These are phyloP conservation scores for Drosophila pegasa DNA, from an alignment of 2,888 invertebrate species.

Conservation along the genomic window DNA sequence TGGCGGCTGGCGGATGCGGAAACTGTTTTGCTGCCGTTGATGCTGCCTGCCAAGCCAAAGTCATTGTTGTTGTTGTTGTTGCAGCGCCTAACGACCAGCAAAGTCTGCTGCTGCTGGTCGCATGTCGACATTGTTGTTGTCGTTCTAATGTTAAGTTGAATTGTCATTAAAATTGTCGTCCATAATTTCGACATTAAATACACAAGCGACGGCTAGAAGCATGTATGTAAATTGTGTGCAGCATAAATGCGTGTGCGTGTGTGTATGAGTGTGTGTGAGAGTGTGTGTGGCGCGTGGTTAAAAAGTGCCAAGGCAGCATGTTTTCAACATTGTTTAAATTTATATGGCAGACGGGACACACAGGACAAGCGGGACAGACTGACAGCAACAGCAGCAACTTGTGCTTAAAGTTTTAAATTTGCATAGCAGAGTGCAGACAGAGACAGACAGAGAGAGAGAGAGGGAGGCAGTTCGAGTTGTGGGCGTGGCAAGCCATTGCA, in stretches of 20 bases:
- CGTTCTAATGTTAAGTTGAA: slow-evolving; percentile 82
- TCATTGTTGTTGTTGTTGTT: slow-evolving; percentile 41
- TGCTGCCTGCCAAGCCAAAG: slow-evolving; percentile 74
- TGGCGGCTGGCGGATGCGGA: slow-evolving; percentile 80
- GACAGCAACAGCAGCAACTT: slow-evolving; percentile 52
- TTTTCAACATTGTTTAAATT: slow-evolving; percentile 80
- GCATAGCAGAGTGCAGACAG: slow-evolving; percentile 61
- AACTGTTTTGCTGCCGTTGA: slow-evolving; percentile 79
- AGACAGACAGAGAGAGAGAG: slow-evolving; percentile 6
- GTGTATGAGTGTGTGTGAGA: slow-evolving; percentile 22
- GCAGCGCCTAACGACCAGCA: slow-evolving; percentile 24
- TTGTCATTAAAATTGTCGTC: slow-evolving; percentile 82
- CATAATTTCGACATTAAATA: slow-evolving; percentile 82
- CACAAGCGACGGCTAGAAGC: slow-evolving; percentile 47
- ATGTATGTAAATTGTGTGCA: slow-evolving; percentile 74
- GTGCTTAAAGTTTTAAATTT: slow-evolving; percentile 78
- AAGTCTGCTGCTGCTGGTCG: slow-evolving; percentile 50
- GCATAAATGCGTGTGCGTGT: slow-evolving; percentile 69
- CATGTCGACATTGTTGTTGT: slow-evolving; percentile 63
- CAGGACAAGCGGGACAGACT: slow-evolving; percentile 17
- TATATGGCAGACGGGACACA: slow-evolving; percentile 61
- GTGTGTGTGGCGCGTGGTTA: slow-evolving; percentile 69
- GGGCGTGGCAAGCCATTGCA: slow-evolving; percentile 8
- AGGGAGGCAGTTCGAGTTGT: neutral
- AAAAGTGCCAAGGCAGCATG: slow-evolving; percentile 79